Evolutionary conservation across 2,113 vertebrate genomes (phyloP), one percentile per base, ranked within the genome.

Genomic region (Tyrannus savana): DNA sequence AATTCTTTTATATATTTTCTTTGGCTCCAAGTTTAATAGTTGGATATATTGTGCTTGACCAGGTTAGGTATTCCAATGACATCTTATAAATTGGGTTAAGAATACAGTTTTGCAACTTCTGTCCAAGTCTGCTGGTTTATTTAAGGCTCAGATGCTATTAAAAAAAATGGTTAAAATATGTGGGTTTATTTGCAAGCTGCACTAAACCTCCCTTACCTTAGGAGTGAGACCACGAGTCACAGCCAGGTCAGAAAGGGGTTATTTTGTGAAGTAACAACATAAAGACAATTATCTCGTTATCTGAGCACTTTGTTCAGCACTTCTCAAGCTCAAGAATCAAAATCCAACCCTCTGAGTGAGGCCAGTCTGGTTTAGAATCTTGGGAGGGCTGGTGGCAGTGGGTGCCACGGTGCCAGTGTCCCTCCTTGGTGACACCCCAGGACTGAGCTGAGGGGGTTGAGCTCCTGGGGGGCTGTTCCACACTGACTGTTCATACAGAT

Each of bases 21-120:
- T 47, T 89, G 87, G 82, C 74, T 96, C 41, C 25, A 4, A 24
- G 12, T 88, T 77, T 68, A 87, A 89, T 14, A 85, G 66, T 25
- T 82, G 62, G 44, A 35, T 53, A 4, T 69, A 21, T 24, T 2
- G 4, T 18, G 5, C 46, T 44, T 1, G 6, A 33, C 44, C 78
- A 56, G 66, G 69, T 17, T 41, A 60, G 76, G 82, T 12, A 33
- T 93, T 82, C 60, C 84, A 79, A 28, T 62, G 72, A 37, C 75
- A 23, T 66, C 44, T 53, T 79, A 55, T 90, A 80, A 92, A 84
- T 3, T 9, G 52, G 60, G 69, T 76, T 81, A 64, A 74, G 88
- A 77, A 30, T 13, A 15, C 24, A 31, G 13, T 14, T 52, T 10
- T 87, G 58, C 39, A n/a, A 12, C 19, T 67, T 42, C 64, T 73